phyloP scores from a whole-genome alignment of 2,797 vertebrate genomes.

The Forpus xanthops region DNA sequence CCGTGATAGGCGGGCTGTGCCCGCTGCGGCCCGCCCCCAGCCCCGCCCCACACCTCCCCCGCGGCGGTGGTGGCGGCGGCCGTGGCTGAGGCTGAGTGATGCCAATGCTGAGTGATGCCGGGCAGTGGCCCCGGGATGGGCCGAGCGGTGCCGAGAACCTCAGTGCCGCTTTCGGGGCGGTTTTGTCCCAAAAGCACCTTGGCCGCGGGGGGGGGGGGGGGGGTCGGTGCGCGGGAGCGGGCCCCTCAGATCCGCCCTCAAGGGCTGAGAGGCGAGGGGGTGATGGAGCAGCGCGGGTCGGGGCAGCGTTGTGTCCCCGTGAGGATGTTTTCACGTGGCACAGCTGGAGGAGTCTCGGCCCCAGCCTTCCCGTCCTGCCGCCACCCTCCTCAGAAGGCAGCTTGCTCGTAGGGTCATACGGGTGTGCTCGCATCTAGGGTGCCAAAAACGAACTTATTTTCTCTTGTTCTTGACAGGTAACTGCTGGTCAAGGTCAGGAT shows the following conservation, averaged over 20 bases:
- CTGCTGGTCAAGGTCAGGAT: neutral
- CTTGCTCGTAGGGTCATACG: too few relatives aligned
- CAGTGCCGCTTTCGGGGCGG: accelerated
- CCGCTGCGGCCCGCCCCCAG: neutral
- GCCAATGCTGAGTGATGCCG: neutral
- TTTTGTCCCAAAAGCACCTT: neutral
- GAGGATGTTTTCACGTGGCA: neutral
- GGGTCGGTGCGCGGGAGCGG: neutral
- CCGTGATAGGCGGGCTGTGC: constrained; percentile 11
- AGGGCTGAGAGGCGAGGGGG: neutral
- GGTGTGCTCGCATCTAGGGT: neutral
- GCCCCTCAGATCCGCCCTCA: neutral
- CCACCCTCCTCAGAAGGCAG: accelerated
- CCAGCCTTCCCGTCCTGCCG: neutral
- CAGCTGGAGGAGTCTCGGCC: neutral
- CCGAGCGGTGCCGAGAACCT: accelerated
- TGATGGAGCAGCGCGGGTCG: neutral
- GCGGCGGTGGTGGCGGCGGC: neutral
- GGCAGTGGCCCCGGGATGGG: neutral
- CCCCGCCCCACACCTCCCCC: neutral
- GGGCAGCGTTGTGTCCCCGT: neutral
- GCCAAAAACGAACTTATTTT: neutral
- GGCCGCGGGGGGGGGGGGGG: too few relatives aligned
- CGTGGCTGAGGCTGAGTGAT: neutral
- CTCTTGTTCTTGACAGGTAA: neutral